Evolutionary conservation across 1,140 invertebrate species (phyloP), one percentile per base, ranked within the genome.

Genomic region (Sinella curviseta): DNA sequence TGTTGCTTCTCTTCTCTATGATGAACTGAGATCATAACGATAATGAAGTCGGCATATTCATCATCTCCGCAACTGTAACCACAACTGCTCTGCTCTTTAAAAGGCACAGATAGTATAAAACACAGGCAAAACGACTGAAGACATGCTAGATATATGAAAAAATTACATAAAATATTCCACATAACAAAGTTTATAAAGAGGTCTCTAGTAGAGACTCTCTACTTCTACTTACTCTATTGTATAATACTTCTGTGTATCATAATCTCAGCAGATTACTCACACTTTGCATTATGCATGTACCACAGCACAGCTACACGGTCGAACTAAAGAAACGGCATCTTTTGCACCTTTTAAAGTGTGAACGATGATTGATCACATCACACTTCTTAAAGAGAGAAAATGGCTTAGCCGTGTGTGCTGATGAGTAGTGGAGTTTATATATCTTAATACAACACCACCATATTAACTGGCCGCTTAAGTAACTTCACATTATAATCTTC

Each of bases 251-350:
- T n/a, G n/a, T n/a, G n/a, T n/a, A n/a, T n/a, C n/a, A n/a, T n/a
- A n/a, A n/a, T n/a, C n/a, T n/a, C n/a, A n/a, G n/a, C n/a, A 26
- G 55, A 60, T 60, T 60, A 60, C 55, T 60, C 55, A 60, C 55
- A 60, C 55, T 60, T 60, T 60, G 55, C 55, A 60, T 60, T 60
- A 60, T 48, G 17, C 17, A 48, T 48, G 4, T 8, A 8, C 4
- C 39, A 48, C 39, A 48, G 39, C 39, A 48, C 39, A 48, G 17
- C 39, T 8, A 4, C 39, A 8, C 17, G 4, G 17, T 60, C 8
- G 8, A 14, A 4, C 55, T 60, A n/a, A n/a, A n/a, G n/a, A n/a
- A n/a, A n/a, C n/a, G n/a, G n/a, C n/a, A n/a, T 60, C 55, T 4
- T 60, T 60, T 8, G 3, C 55, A n/a, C 8, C 24, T 24, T 14